These are phyloP conservation scores for Brienomyrus brachyistius DNA, from an alignment of 2,113 vertebrate species.

Conservation along the genomic window DNA sequence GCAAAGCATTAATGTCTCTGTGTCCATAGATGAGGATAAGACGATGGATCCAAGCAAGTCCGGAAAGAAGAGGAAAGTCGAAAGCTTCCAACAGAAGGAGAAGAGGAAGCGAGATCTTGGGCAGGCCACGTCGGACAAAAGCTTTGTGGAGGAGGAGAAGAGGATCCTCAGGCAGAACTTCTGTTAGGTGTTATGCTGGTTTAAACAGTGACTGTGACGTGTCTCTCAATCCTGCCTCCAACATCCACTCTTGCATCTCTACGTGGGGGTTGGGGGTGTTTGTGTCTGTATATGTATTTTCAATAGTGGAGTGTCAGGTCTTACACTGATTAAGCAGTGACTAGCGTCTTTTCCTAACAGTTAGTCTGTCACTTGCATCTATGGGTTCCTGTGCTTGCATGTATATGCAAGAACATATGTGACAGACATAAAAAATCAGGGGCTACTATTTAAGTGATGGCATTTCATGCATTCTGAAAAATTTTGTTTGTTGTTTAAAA, in stretches of 20 bases:
- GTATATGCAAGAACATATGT: background rate
- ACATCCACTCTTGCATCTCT: background rate
- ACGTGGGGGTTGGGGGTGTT: background rate
- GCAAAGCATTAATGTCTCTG: background rate
- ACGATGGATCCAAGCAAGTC: conserved; percentile 60
- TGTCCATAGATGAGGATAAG: conserved; percentile 75
- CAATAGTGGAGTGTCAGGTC: conserved; percentile 37
- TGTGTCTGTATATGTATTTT: background rate
- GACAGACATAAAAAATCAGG: background rate
- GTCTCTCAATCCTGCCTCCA: background rate
- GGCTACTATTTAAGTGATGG: background rate
- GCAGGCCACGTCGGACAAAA: conserved; percentile 70
- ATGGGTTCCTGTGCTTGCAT: background rate
- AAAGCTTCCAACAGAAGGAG: conserved; percentile 77
- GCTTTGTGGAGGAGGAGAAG: conserved; percentile 71
- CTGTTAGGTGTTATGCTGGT: conserved; percentile 39
- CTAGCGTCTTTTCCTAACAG: background rate
- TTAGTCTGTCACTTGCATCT: background rate
- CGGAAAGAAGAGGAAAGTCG: conserved; percentile 74
- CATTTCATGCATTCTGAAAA: background rate
- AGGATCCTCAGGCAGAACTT: conserved; percentile 61
- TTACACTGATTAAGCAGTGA: background rate
- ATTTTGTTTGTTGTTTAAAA: background rate
- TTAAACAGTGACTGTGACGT: background rate
- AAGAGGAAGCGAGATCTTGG: conserved; percentile 73